These are phyloP conservation scores for Lepidochrysops patricia DNA, from an alignment of 2,888 invertebrate species.

Conservation along the genomic window DNA sequence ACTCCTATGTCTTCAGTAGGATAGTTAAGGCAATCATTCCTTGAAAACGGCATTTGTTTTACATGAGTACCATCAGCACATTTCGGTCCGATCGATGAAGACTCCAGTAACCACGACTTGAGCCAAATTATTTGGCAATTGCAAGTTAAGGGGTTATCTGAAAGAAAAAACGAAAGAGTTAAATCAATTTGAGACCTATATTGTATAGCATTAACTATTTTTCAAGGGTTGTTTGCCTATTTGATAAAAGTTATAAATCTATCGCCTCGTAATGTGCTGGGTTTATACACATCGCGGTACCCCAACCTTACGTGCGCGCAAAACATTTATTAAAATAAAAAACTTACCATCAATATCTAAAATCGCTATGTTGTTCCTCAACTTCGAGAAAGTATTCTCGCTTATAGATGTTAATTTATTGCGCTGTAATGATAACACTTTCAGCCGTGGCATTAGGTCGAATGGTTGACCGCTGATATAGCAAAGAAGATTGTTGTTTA, in stretches of 20 bases:
- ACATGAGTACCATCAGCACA: constrained; percentile 86
- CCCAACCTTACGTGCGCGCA: no score
- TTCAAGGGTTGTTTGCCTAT: no score
- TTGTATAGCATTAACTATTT: no score
- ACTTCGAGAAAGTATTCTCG: constrained; percentile 82
- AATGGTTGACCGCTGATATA: constrained; percentile 86
- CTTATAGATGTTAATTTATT: constrained; percentile 83
- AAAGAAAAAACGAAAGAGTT: constrained; percentile 27
- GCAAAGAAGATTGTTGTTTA: constrained; percentile 89
- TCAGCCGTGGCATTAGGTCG: constrained; percentile 87
- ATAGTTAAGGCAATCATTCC: constrained; percentile 77
- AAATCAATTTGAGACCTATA: no score
- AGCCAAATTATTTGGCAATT: constrained; percentile 89
- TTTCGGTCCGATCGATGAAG: constrained; percentile 82
- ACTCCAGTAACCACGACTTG: constrained; percentile 86
- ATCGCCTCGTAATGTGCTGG: no score
- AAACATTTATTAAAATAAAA: background rate
- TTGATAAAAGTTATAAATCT: no score
- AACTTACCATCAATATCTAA: constrained; percentile 87
- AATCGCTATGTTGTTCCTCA: constrained; percentile 86
- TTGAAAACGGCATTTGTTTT: constrained; percentile 81
- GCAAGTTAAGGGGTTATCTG: constrained; percentile 89
- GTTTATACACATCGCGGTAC: no score
- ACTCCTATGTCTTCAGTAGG: constrained; percentile 68
- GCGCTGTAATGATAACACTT: constrained; percentile 84